Evolutionary conservation across 2,888 invertebrate species (phyloP).

Genomic region (Tuta absoluta): DNA sequence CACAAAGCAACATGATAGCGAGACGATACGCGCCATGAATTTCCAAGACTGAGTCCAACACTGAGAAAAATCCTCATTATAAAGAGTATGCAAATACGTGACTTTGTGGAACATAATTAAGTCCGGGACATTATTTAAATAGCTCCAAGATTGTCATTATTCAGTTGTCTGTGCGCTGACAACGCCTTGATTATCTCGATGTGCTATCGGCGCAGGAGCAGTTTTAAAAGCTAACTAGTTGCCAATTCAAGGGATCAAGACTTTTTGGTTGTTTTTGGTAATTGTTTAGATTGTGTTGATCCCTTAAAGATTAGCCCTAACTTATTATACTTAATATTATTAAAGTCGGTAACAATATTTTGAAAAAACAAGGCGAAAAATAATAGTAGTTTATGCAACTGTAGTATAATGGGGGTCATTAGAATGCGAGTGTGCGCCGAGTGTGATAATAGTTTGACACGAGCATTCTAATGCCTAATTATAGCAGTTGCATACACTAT

Average conservation of each 20-base stretch:
- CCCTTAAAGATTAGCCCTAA: too few species aligned
- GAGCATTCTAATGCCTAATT: too few species aligned
- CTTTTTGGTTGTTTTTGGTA: too few species aligned
- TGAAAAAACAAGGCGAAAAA: neutral
- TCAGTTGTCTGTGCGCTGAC: constrained; percentile 68
- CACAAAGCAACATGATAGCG: constrained; percentile 2
- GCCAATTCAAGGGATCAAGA: too few species aligned
- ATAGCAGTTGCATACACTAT: too few species aligned
- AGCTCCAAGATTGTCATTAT: constrained; percentile 59
- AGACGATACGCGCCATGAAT: neutral
- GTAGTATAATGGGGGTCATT: too few species aligned
- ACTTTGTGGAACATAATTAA: constrained; percentile 22
- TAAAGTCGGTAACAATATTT: neutral
- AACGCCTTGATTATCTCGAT: constrained; percentile 68
- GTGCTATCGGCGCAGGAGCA: constrained; percentile 33
- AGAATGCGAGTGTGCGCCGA: too few species aligned
- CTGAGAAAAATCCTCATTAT: constrained; percentile 26
- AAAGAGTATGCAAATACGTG: constrained; percentile 22
- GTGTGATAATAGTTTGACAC: too few species aligned
- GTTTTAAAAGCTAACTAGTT: too few species aligned
- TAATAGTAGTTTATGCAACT: too few species aligned
- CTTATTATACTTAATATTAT: too few species aligned
- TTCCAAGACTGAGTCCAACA: neutral
- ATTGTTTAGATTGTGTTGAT: constrained; percentile 47
- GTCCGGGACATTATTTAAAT: constrained; percentile 32